Conservation (phyloP, 2,888 invertebrate species). For the Leptarthrus brevirostris region DNA sequence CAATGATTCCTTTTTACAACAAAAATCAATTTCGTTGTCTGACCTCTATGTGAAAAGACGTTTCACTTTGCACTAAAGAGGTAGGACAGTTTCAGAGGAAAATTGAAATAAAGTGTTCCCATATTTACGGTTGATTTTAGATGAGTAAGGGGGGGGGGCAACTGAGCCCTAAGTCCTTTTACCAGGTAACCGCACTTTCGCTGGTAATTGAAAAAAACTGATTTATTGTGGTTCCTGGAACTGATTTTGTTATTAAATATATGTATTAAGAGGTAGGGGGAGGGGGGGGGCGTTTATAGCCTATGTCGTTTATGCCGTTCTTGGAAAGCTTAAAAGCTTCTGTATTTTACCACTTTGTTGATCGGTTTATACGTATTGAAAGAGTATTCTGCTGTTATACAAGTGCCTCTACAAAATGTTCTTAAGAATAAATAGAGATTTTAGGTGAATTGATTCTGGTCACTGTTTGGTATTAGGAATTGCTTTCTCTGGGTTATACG, state of each 20-base stretch:
- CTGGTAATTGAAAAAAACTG: slow-evolving; percentile 10
- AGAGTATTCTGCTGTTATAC: no score
- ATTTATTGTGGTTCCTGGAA: slow-evolving; percentile 32
- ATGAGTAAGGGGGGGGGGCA: no score
- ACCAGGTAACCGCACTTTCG: not conserved
- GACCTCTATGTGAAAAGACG: not conserved
- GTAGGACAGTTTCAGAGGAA: not conserved
- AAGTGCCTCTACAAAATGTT: no score
- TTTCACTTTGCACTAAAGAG: not conserved
- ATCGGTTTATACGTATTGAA: no score
- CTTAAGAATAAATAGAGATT: no score
- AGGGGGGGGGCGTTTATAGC: not conserved
- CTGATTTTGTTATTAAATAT: slow-evolving; percentile 39
- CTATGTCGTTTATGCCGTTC: not conserved
- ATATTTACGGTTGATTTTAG: slow-evolving; percentile 27
- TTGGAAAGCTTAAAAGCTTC: not conserved
- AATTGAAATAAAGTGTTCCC: slow-evolving; percentile 32
- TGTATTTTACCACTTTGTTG: not conserved
- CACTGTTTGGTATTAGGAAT: no score
- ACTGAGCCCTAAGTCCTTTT: not conserved
- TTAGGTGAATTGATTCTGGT: no score
- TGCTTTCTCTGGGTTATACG: no score
- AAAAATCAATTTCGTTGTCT: slow-evolving; percentile 30
- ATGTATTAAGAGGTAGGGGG: no score
- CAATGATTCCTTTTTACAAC: slow-evolving; percentile 16